Base-by-base conservation (phyloP, 2,888 invertebrate species). In the Mimas tiliae region DNA sequence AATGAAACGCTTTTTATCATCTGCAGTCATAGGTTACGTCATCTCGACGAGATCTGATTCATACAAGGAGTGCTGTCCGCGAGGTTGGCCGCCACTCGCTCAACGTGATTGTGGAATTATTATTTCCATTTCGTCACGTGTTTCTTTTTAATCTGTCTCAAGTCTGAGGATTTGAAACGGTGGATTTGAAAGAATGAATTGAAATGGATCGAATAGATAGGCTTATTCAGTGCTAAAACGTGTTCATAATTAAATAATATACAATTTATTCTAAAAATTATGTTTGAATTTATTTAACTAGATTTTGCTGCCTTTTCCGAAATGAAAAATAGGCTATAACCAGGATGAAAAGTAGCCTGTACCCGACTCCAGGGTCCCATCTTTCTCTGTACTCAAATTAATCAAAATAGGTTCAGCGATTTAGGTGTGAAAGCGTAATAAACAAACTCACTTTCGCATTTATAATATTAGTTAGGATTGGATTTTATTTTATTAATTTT, bases 1-100 rank as follows among this genome's bases (percentile, higher is more conserved):
- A 58, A 65, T 51, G 51, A 9, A 58, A 62, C 65, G 58, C 11
- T 45, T 34, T 50, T 48, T 65, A 62, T 51, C 62, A 65, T 65
- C 58, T n/a, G 63, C 53, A 45, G 62, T 65, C 67, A 67, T 64
- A 42, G 58, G 52, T 67, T 65, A 14, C 67, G 64, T 67, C 67
- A 67, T 33, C 52, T 33, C 63, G 38, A 16, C 63, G 67, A 64
- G 62, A 67, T 64, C 45, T 62, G 67, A 52, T 67, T 64, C 67
- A 67, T 62, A 50, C 53, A 50, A 63, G 66, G 51, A 58, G 58
- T 62, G 62, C 42, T 33, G 62, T 50, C 52, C 53, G 38, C 51
- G 38, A 55, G 38, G 16, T 48, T 16, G 16, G 45, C 42, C 11
- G 45, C 14, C n/a, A 45, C 9, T 14, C 45, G 33, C 53, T 34